Base-by-base conservation (phyloP, 2,888 invertebrate genomes). In the Athalia circularis region DNA sequence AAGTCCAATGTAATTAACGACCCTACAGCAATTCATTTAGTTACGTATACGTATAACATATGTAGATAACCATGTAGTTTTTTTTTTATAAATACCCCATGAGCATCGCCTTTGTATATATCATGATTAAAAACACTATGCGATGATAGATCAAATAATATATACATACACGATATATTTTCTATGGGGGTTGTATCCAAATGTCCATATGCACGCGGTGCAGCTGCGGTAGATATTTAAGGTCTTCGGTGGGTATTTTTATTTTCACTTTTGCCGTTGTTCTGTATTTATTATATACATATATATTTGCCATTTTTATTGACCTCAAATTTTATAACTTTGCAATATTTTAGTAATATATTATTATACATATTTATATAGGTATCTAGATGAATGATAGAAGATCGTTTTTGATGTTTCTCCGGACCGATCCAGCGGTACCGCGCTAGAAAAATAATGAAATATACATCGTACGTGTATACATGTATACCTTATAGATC, bases 1-100 rank as follows among this genome's bases (percentile, higher is more conserved):
- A 72, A 72, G 59, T 72, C 45, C 47, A 13, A 59, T 72, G 15
- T 59, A 72, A 72, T 72, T 72, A 59, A 59, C 59, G 72, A 72
- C 13, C n/a, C 59, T 47, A 47, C 59, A 57, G 59, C 45, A 5
- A 47, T 72, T 9, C 45, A 52, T 29, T 29, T 29, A 29, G 29
- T 29, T 29, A 29, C 2, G 29, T n/a, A n/a, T n/a, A n/a, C n/a
- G n/a, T 29, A 29, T 29, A 29, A 29, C 29, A 29, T 2, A 29
- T 29, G 29, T 29, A 29, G 29, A 29, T 29, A 29, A 29, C 29
- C 2, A 29, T 29, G 29, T 29, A 2, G 29, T 0, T 29, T 29
- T 29, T 29, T 29, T 2, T 29, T 29, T 2, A 29, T 29, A 29
- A 29, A 29, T 29, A 29, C 29, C 29, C 29, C 29, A 29, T 29